These are phyloP conservation scores for Acanthiza pusilla DNA, from an alignment of 2,797 vertebrate genomes.

Conservation along the genomic window DNA sequence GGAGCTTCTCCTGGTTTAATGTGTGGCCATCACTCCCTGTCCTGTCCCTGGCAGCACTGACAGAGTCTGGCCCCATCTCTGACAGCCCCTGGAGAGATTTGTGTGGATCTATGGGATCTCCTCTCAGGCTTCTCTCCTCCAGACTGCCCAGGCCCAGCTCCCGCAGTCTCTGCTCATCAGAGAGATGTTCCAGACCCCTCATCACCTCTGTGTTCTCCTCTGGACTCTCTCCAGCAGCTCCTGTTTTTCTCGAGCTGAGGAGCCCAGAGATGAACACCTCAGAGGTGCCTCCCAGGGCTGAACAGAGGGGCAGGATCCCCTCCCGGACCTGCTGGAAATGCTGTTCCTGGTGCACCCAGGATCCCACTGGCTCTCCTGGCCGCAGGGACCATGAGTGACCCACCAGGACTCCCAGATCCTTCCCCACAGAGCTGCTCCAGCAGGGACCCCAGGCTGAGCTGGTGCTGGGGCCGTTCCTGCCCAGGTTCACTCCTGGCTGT, in stretches of 20 bases:
- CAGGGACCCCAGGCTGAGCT: not conserved
- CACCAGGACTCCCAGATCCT: not conserved
- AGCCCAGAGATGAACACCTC: not conserved
- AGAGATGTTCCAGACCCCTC: not conserved
- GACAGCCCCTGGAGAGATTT: not conserved
- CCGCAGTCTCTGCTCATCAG: not conserved
- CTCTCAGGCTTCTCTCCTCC: not conserved
- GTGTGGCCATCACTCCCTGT: too few relatives aligned
- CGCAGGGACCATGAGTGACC: not conserved
- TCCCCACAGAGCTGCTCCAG: not conserved
- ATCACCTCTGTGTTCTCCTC: not conserved
- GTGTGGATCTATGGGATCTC: too few relatives aligned
- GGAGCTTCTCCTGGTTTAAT: too few relatives aligned
- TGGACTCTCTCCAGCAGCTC: not conserved
- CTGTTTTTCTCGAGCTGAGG: not conserved
- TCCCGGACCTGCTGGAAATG: not conserved
- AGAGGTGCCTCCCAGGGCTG: not conserved
- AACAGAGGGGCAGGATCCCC: not conserved
- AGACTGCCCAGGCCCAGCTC: not conserved
- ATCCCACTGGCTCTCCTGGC: not conserved
- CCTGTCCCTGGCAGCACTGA: not conserved
- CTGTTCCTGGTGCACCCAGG: not conserved
- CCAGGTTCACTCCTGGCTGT: accelerated
- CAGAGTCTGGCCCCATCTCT: not conserved
- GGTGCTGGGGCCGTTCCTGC: not conserved